Conservation (phyloP, 2,888 invertebrate species). For the Alcis repandata region DNA sequence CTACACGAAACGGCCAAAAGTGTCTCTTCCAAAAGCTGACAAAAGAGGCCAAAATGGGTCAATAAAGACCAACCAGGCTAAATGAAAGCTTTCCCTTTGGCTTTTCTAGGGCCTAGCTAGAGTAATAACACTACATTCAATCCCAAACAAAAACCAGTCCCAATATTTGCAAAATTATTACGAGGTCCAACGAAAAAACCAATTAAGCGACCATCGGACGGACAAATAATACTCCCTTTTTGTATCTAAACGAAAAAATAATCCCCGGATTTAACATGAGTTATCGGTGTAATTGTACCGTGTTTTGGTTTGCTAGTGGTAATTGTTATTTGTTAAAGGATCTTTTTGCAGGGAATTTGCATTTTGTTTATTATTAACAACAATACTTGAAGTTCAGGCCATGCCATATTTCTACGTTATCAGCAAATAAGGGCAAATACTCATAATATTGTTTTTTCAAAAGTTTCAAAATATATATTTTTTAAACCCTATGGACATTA, state of each 20-base stretch:
- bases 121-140: conserved; percentile 15
- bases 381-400: background rate
- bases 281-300: conserved; percentile 60
- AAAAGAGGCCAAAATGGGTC: background rate
- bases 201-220: conserved; percentile 55
- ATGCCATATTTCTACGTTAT: background rate
- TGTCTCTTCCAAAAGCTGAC: too few species aligned
- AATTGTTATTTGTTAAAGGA: conserved; percentile 34
- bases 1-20: too few species aligned
- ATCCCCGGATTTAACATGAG: conserved; percentile 62
- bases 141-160: conserved; percentile 6
- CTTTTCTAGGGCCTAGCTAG: background rate
- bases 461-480: too few species aligned
- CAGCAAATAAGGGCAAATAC: too few species aligned
- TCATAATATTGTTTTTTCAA: too few species aligned
- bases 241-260: conserved; percentile 57
- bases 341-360: conserved; percentile 5
- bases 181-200: conserved; percentile 54
- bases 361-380: background rate
- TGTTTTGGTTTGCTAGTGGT: conserved; percentile 30
- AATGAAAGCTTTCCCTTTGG: background rate
- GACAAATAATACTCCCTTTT: conserved; percentile 53
- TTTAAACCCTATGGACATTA: too few species aligned
- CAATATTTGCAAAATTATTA: conserved; percentile 39
- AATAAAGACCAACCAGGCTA: background rate